These are phyloP conservation scores for Pomacea canaliculata DNA, from an alignment of 2,888 invertebrate genomes.

Conservation along the genomic window DNA sequence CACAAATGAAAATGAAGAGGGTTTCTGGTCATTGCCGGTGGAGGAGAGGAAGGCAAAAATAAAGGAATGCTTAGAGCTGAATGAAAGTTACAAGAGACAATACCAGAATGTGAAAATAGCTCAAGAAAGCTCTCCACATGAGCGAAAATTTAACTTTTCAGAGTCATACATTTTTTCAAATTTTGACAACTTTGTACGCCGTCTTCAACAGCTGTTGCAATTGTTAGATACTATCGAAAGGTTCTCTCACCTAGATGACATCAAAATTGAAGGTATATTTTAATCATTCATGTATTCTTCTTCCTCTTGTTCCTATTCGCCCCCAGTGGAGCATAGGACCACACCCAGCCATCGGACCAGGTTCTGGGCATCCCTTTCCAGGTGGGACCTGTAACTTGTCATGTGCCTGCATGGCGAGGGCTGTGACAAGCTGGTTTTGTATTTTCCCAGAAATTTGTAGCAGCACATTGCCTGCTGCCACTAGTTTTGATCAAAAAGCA, in stretches of 20 bases:
- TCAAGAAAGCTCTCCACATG: conserved; percentile 57
- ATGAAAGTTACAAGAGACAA: conserved; percentile 74
- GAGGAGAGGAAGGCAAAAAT: conserved; percentile 55
- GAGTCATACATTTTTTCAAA: conserved; percentile 70
- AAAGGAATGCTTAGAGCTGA: conserved; percentile 73
- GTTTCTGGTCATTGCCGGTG: conserved; percentile 62
- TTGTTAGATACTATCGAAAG: conserved; percentile 13
- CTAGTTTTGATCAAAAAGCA: too few relatives aligned
- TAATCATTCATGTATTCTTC: too few relatives aligned
- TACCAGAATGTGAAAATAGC: conserved; percentile 73
- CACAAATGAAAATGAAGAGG: conserved; percentile 53
- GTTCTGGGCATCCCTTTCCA: too few relatives aligned
- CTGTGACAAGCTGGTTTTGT: too few relatives aligned
- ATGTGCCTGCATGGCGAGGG: too few relatives aligned
- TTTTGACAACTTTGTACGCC: conserved; percentile 65
- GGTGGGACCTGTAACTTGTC: too few relatives aligned
- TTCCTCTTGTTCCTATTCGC: too few relatives aligned
- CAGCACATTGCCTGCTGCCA: too few relatives aligned
- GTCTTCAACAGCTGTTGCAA: conserved; percentile 59
- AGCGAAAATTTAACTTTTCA: conserved; percentile 66
- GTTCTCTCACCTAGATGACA: conserved; percentile 14
- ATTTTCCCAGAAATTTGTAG: too few relatives aligned
- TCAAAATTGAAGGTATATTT: conserved; percentile 40
- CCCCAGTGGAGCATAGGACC: too few relatives aligned
- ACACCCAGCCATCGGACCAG: too few relatives aligned